Base-by-base conservation (phyloP, 2,113 vertebrate genomes). In the Rhombomys opimus region DNA sequence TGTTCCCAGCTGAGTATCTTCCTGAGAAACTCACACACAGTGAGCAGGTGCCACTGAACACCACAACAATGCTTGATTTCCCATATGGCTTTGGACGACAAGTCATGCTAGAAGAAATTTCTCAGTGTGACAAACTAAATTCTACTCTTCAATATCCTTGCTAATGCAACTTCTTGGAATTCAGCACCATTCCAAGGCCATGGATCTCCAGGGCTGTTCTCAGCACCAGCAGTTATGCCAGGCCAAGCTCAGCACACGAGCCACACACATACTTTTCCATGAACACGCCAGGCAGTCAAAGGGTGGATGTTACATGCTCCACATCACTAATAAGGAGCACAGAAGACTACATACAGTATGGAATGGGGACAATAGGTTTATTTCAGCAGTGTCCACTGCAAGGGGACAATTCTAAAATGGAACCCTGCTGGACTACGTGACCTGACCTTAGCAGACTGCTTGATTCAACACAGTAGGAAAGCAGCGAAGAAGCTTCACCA, bases 61-160 rank as follows among this genome's bases (percentile, higher is more conserved):
- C 50, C 32, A 96, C 65, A 89, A 65, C 89, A 91, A 94, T 59
- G 82, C 11, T 65, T 61, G n/a, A 65, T 91, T 86, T 93, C 88
- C 94, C 78, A 77, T 68, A 81, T 65, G 46, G 92, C 90, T 94
- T 95, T 78, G 68, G 73, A 93, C 93, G 32, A 89, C 72, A 95
- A 89, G 85, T 50, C 70, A 76, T 3, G 13, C 68, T 0, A 84
- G 59, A 81, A 61, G 68, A 90, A 68, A 89, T 84, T 68, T 85
- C 75, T 85, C 92, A 81, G 78, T 89, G 77, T 87, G 92, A 76
- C 87, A 90, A 95, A 85, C 92, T 80, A 75, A 93, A 87, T 93
- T 93, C 88, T 92, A 87, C 92, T 93, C 88, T 92, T 78, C 38
- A 70, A 76, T 32, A 88, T 14, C 52, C 25, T 50, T 50, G 65